Percentiles rank a stretch among this genome's conserved stretches.
Conservation (phyloP, 2,797 vertebrate species). For the Spinibarbus caldwelli region DNA sequence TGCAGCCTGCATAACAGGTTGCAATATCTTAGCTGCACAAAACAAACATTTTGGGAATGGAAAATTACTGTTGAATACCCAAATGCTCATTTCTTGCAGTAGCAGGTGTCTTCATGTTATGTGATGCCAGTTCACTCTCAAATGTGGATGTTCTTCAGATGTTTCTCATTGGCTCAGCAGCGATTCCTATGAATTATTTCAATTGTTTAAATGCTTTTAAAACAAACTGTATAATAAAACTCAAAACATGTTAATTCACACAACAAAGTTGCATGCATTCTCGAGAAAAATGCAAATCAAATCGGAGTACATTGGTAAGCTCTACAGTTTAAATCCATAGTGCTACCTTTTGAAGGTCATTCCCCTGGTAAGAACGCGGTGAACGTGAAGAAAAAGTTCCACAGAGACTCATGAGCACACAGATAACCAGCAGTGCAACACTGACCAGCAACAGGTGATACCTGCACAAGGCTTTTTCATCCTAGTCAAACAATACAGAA, state of each 20-base stretch:
- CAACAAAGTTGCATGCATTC: neutral
- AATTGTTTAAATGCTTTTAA: too few species aligned
- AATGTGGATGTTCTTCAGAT: neutral
- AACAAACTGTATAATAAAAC: neutral
- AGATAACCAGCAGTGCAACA: too few species aligned
- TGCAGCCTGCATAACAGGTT: neutral
- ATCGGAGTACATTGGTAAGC: neutral
- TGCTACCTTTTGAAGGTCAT: conserved; percentile 70
- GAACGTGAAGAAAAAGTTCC: conserved; percentile 63
- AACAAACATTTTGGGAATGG: neutral
- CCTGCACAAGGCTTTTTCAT: conserved; percentile 71
- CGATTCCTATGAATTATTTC: conserved; percentile 71
- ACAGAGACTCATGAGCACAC: conserved; percentile 71
- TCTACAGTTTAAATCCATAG: neutral
- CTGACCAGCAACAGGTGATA: too few species aligned
- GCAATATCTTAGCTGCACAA: neutral
- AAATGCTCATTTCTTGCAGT: neutral
- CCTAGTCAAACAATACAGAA: conserved; percentile 60
- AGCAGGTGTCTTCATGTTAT: neutral
- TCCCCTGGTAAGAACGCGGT: conserved; percentile 55
- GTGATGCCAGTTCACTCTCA: neutral
- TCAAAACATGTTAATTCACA: neutral
- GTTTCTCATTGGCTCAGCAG: conserved; percentile 67
- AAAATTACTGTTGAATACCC: neutral
- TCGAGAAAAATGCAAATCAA: neutral